Evolutionary conservation across 2,113 vertebrate genomes (phyloP).

Genomic region (Ramphastos sulfuratus): DNA sequence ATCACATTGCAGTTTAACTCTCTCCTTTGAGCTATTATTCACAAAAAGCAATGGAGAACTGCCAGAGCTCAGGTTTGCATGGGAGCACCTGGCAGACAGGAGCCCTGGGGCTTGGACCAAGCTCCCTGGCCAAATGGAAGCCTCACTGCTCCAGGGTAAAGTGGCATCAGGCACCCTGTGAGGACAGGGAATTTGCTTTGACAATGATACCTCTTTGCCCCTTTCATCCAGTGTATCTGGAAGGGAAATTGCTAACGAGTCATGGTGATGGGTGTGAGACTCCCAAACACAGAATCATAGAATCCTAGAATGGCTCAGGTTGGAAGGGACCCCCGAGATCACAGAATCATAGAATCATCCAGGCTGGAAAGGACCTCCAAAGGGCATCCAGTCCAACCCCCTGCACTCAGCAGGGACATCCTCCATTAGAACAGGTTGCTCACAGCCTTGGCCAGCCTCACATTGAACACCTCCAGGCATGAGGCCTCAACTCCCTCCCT

Average conservation of each 20-base stretch:
- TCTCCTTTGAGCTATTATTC: neutral
- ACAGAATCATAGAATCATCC: too few relatives aligned
- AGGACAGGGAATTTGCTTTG: neutral
- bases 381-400: too few relatives aligned
- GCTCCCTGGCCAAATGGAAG: neutral
- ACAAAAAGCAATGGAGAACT: neutral
- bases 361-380: too few relatives aligned
- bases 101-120: neutral
- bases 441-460: too few relatives aligned
- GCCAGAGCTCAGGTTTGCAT: neutral
- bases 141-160: fast-evolving
- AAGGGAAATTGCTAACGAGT: neutral
- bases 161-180: fast-evolving
- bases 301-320: too few relatives aligned
- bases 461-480: too few relatives aligned
- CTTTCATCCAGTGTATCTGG: neutral
- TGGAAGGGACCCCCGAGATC: too few relatives aligned
- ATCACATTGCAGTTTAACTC: neutral
- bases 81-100: fast-evolving
- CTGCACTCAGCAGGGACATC: too few relatives aligned
- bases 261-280: neutral
- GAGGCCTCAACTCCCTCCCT: too few relatives aligned
- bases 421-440: too few relatives aligned
- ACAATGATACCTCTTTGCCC: neutral
- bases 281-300: too few relatives aligned